Conservation (phyloP, 2,797 vertebrate genomes). For the Periophthalmus magnuspinnatus region DNA sequence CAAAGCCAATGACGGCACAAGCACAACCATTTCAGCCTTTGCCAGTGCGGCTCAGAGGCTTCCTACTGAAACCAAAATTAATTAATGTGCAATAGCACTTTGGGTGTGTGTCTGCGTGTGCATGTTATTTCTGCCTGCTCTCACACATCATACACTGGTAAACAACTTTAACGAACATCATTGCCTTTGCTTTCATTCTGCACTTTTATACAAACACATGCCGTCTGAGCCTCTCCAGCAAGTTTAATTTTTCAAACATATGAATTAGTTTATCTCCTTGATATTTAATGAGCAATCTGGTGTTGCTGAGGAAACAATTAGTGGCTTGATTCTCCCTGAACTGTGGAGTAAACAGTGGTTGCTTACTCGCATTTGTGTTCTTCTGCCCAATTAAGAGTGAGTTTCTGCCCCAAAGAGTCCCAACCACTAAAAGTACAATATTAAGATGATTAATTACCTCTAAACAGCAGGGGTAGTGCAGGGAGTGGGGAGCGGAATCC, state of each 20-base stretch:
- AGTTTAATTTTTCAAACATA: conserved; percentile 28
- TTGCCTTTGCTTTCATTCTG: conserved; percentile 19
- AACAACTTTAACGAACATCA: conserved; percentile 42
- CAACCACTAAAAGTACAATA: conserved; percentile 32
- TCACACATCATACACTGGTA: conserved; percentile 25
- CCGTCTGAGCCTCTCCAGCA: conserved; percentile 7
- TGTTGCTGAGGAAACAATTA: conserved; percentile 26
- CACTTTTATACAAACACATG: conserved; percentile 16
- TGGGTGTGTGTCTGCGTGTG: neutral
- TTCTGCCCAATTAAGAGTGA: conserved; percentile 56
- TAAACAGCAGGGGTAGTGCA: conserved; percentile 38
- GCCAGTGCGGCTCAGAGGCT: conserved; percentile 15
- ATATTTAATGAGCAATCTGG: conserved; percentile 27
- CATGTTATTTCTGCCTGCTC: conserved; percentile 22
- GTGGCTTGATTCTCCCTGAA: conserved; percentile 29
- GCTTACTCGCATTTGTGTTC: conserved; percentile 15
- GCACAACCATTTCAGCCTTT: neutral
- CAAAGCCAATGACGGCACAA: neutral
- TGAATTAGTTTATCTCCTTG: conserved; percentile 22
- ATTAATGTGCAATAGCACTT: conserved; percentile 25
- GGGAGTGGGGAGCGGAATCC: neutral
- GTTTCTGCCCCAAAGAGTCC: conserved; percentile 39
- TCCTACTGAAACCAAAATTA: conserved; percentile 16
- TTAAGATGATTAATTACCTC: conserved; percentile 58
- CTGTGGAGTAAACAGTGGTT: conserved; percentile 24